Evolutionary conservation across 2,797 vertebrate species (phyloP), one percentile per base, ranked within the genome.

Genomic region (Hippoglossus hippoglossus): DNA sequence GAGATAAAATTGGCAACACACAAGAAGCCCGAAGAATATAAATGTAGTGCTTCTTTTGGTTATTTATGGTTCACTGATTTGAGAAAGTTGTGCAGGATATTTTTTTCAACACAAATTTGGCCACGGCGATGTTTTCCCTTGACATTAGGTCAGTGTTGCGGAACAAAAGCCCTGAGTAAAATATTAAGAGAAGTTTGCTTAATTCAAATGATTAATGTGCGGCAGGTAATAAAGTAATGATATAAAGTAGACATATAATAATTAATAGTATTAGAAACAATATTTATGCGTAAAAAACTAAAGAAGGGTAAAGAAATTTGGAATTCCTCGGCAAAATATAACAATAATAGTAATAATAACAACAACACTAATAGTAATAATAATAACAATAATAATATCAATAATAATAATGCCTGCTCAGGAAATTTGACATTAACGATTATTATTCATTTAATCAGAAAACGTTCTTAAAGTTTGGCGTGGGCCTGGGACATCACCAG

Each of bases 1-100:
- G 3, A 77, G 83, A 82, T 80, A 41, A 24, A 67, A 72, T 4
- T 70, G 65, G 46, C 36, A 76, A 41, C 21, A 16, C 0, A 44
- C 18, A n/a, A 5, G 28, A 69, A 16, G 22, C 59, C 50, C 25
- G 63, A 24, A 28, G 53, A 52, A 46, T 41, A 39, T 62, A 60
- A 41, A 62, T 75, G 18, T 44, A 67, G 51, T 22, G 41, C 5
- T 75, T 41, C 22, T 25, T 4, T 22, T n/a, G 12, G 47, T 56
- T 66, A 67, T 74, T 71, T 77, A 21, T 63, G 25, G 63, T 25
- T 65, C 13, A 9, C 54, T 51, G 18, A 36, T 68, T 63, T 71
- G 31, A 66, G 62, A 75, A 31, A 59, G 28, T 24, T 51, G 13
- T 16, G 2, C 12, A 12, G 22, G 11, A 57, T 50, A 55, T 75